A percentile compares a stretch with the other conserved stretches of the same genome.
Conservation (phyloP, 2,113 vertebrate species). For the Clarias macrocephalus region DNA sequence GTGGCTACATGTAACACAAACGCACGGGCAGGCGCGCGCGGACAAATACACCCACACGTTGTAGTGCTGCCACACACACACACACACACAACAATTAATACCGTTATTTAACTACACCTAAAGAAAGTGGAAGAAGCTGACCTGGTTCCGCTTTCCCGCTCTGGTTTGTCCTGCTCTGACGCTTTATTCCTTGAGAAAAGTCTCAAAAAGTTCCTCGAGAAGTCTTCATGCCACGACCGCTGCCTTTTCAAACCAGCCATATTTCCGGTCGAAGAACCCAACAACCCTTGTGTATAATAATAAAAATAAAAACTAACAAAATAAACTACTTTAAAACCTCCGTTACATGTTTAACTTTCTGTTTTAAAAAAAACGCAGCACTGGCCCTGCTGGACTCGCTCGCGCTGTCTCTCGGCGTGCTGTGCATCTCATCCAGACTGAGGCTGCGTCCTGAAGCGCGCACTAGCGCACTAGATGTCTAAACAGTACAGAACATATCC, state of each 20-base stretch:
- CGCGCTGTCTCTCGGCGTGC: background rate
- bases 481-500: background rate
- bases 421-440: conserved; percentile 16
- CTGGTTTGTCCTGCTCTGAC: conserved; percentile 37
- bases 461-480: background rate
- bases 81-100: too few relatives aligned
- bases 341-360: background rate
- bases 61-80: background rate
- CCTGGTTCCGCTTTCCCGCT: conserved; percentile 17
- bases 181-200: conserved; percentile 55
- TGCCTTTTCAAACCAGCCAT: conserved; percentile 52
- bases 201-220: conserved; percentile 58
- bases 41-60: background rate
- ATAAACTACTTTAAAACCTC: background rate
- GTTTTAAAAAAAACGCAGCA: background rate
- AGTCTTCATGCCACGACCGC: conserved; percentile 61
- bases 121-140: background rate
- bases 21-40: background rate
- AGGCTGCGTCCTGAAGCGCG: conserved; percentile 13
- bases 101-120: background rate
- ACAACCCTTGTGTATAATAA: background rate
- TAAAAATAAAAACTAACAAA: background rate
- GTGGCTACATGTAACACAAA: background rate
- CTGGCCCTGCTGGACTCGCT: background rate
- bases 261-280: background rate